Conservation (phyloP, 2,113 vertebrate species). For the Eudyptes chrysolophus region DNA sequence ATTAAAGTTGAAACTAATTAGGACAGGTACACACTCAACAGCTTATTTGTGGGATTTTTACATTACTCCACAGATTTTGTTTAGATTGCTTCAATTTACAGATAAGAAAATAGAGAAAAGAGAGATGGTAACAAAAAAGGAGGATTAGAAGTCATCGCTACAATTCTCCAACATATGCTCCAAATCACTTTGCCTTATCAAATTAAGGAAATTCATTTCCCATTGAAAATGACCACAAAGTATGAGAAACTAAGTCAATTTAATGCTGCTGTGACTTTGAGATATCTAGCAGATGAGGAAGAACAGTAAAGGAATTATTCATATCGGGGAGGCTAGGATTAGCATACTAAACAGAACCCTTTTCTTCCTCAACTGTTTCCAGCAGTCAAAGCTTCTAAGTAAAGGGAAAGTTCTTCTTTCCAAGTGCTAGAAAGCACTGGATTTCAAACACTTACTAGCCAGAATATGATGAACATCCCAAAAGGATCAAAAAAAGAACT, state of each 20-base stretch:
- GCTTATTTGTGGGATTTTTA: background rate
- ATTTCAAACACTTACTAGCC: background rate
- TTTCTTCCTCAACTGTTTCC: background rate
- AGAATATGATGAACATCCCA: background rate
- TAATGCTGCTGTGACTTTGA: constrained; percentile 16
- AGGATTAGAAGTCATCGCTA: background rate
- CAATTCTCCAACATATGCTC: background rate
- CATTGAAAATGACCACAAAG: background rate
- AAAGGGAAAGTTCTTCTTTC: background rate
- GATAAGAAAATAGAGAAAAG: background rate
- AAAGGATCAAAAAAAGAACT: background rate
- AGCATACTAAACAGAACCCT: background rate
- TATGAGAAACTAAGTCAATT: constrained; percentile 1
- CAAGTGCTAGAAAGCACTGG: background rate
- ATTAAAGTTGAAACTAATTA: background rate
- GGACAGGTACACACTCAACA: background rate
- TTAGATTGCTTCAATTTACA: background rate
- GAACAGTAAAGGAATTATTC: constrained; percentile 5
- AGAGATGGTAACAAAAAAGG: background rate
- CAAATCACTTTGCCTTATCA: background rate
- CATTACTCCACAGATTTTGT: background rate
- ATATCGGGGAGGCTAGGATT: background rate
- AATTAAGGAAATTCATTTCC: background rate
- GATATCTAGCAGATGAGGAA: background rate
- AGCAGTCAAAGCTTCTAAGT: background rate